Evolutionary conservation across 2,797 vertebrate genomes (phyloP).

Genomic region (Galagoides demidoff): DNA sequence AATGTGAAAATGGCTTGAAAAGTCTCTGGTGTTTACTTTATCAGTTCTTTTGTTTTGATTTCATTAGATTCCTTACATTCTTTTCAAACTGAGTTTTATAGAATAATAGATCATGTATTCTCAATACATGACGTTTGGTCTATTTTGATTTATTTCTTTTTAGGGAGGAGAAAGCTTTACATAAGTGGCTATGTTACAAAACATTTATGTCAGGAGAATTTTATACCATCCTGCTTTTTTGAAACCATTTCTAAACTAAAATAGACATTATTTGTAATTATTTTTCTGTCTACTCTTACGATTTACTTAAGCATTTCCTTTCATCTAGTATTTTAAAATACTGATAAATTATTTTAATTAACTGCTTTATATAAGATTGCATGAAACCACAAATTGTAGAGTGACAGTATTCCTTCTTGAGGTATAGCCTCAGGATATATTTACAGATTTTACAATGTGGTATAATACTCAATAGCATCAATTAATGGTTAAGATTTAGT

Average conservation of each 20-base stretch:
- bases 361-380: not conserved
- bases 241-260: not conserved
- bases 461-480: not conserved
- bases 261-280: slow-evolving; percentile 57
- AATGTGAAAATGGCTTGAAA: not conserved
- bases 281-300: not conserved
- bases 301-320: slow-evolving; percentile 41
- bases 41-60: slow-evolving; percentile 43
- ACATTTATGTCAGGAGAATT: slow-evolving; percentile 35
- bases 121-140: slow-evolving; percentile 42
- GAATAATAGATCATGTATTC: not conserved
- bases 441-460: not conserved
- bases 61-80: slow-evolving; percentile 53
- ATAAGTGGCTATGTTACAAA: slow-evolving; percentile 20
- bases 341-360: not conserved
- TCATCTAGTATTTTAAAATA: not conserved
- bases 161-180: slow-evolving; percentile 14
- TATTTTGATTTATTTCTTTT: slow-evolving; percentile 66
- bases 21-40: not conserved
- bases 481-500: not conserved
- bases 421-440: not conserved
- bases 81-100: slow-evolving; percentile 51
- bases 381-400: not conserved
- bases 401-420: not conserved
- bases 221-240: slow-evolving; percentile 43